phyloP scores from a whole-genome alignment of 2,113 vertebrate species.

The Chinchilla lanigera region DNA sequence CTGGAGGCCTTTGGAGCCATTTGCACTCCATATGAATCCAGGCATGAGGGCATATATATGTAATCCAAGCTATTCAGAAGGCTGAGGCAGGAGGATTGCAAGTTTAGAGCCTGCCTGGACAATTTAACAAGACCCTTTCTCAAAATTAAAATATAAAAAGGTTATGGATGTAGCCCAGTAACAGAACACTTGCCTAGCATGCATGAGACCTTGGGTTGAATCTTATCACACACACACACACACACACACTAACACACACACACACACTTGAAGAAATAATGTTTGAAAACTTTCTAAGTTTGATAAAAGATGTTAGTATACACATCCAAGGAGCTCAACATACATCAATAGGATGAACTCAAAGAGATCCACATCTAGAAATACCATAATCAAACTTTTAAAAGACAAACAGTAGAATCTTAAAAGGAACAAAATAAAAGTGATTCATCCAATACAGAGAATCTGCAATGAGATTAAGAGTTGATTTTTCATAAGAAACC shows the following conservation, averaged over 20 bases:
- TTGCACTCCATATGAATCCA: background rate
- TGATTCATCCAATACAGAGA: background rate
- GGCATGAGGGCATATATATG: no score
- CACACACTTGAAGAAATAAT: background rate
- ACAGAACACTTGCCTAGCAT: background rate
- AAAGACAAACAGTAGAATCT: background rate
- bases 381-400: background rate
- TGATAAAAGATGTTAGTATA: background rate
- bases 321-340: background rate
- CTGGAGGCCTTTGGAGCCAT: background rate
- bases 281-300: conserved; percentile 12
- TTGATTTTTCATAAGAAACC: conserved; percentile 26
- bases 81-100: background rate
- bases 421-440: conserved; percentile 9
- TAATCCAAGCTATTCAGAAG: background rate
- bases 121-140: background rate
- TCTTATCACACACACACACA: background rate
- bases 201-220: background rate
- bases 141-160: background rate
- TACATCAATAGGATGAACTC: background rate
- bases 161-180: background rate
- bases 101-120: background rate
- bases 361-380: background rate
- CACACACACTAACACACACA: background rate
- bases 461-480: background rate